Percentiles rank a stretch among this genome's conserved stretches.
Conservation (phyloP, 2,888 invertebrate species). For the Acronicta alni region DNA sequence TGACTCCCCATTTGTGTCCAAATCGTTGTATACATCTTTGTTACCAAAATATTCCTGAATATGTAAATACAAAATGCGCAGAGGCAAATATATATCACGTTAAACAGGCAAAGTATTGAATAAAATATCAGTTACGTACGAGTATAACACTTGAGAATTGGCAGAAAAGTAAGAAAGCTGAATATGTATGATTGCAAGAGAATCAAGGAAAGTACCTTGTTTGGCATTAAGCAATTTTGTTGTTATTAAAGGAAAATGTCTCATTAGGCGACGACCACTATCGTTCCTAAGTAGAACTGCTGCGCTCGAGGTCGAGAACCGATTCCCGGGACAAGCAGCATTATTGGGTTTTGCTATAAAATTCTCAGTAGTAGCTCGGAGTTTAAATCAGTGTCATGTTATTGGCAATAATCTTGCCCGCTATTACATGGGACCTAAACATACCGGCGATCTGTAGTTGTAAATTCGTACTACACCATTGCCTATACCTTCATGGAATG, state of each 20-base stretch:
- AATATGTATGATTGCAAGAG: conserved; percentile 44
- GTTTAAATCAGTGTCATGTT: no score
- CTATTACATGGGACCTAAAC: no score
- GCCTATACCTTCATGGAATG: no score
- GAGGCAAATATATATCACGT: conserved; percentile 57
- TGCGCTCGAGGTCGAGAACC: no score
- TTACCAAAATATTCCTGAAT: conserved; percentile 44
- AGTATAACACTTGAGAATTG: conserved; percentile 45
- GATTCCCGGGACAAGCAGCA: no score
- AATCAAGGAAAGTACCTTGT: conserved; percentile 22
- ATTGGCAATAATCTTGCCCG: no score
- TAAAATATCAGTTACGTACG: conserved; percentile 64
- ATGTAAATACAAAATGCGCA: conserved; percentile 57
- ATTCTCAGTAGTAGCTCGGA: no score
- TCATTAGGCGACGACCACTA: no score
- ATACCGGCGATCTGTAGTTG: no score
- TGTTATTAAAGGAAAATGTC: neutral
- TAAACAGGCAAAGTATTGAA: conserved; percentile 66
- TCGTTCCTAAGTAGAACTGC: no score
- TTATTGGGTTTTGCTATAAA: no score
- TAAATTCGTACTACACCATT: no score
- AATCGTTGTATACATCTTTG: conserved; percentile 52
- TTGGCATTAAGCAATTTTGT: conserved; percentile 8
- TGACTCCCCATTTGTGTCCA: conserved; percentile 40
- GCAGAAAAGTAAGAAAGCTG: conserved; percentile 32